Conservation (phyloP, 2,113 vertebrate species). For the Galemys pyrenaicus region DNA sequence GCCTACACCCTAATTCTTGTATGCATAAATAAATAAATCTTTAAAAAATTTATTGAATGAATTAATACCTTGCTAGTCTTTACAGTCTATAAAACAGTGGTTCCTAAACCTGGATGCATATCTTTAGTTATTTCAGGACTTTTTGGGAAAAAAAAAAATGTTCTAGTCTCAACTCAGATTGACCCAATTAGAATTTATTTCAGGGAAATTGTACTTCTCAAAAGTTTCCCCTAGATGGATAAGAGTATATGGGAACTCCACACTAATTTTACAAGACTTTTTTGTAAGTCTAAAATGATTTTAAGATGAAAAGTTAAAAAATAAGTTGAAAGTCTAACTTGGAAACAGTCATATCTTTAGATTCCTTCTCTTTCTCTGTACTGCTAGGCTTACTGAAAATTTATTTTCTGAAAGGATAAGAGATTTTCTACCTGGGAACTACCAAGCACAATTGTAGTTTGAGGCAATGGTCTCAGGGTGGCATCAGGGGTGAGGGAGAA, state of each 20-base stretch:
- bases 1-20: too few relatives aligned
- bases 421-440: neutral
- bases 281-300: slow-evolving; percentile 1
- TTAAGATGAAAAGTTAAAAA: slow-evolving; percentile 52
- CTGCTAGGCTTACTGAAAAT: neutral
- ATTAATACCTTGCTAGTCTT: neutral
- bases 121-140: neutral
- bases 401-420: slow-evolving; percentile 35
- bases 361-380: neutral
- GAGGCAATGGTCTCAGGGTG: neutral
- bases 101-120: neutral
- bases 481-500: neutral
- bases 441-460: neutral
- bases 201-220: neutral
- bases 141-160: slow-evolving; percentile 26
- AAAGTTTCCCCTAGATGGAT: neutral
- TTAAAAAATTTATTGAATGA: neutral
- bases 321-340: neutral
- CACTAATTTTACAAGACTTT: neutral
- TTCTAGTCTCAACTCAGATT: neutral
- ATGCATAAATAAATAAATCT: too few relatives aligned
- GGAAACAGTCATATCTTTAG: slow-evolving; percentile 15
- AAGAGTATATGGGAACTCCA: neutral
- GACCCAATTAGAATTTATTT: neutral
- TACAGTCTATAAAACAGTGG: slow-evolving; percentile 18